Evolutionary conservation across 2,113 vertebrate genomes (phyloP), one percentile per base, ranked within the genome.

Genomic region (Microcebus lehilahytsara): DNA sequence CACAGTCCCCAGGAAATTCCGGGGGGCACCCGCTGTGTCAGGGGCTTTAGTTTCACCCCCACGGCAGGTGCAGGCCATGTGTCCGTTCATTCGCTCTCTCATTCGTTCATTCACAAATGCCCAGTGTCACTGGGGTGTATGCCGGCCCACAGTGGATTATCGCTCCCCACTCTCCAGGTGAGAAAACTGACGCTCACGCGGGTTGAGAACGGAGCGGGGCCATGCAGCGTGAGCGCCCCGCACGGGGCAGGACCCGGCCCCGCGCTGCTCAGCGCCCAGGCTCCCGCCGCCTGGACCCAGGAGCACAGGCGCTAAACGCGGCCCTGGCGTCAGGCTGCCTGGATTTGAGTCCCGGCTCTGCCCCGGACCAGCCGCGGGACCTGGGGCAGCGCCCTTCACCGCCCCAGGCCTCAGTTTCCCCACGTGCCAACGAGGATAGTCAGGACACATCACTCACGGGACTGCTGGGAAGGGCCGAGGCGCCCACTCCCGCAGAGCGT

Each of bases 401-500:
- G 3, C 27, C 51, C 53, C 34, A 58, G 37, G 81, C 34, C 75
- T 93, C 78, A 40, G 62, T 94, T 64, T 93, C 60, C 67, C 64
- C 11, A 1, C 53, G 40, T 62, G 34, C 49, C 49, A 46, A 6
- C 10, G 62, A 34, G n/a, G 11, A 6, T 32, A 20, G 30, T 11
- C 30, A 46, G 0, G 14, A 14, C 9, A 7, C 3, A 20, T 34
- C 4, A 1, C 34, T 42, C 6, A 0, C 5, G 12, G 66, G 56
- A 32, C 4, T 3, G n/a, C 5, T 23, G 13, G 14, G 62, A n/a
- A 72, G 19, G 40, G 53, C 75, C 7, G 1, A 1, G 2, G 32
- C 3, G 17, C 58, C 23, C 0, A 17, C 22, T 62, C 12, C 0
- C 1, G 27, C 14, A 34, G 71, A 64, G 22, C 1, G 37, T 40